phyloP scores from a whole-genome alignment of 2,888 invertebrate genomes.

The Perdita meconis region DNA sequence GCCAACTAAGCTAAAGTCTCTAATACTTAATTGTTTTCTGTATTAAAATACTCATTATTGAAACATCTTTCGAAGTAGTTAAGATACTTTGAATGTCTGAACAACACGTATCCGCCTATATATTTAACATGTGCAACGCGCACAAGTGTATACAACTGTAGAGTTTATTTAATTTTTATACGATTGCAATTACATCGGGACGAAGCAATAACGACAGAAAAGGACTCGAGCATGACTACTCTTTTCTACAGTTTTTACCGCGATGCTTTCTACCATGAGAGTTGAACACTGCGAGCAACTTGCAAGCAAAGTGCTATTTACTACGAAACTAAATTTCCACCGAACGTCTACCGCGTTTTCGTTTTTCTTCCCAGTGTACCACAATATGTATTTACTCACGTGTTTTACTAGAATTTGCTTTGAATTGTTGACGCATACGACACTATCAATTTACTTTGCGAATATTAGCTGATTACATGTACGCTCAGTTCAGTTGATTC shows the following conservation, averaged over 20 bases:
- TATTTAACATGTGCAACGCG: no score
- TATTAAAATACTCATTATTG: no score
- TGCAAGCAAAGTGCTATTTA: constrained; percentile 3
- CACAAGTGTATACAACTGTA: no score
- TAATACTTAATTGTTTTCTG: not conserved
- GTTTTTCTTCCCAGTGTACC: not conserved
- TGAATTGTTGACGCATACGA: not conserved
- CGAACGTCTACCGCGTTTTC: not conserved
- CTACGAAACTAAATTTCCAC: not conserved
- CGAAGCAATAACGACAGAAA: constrained; percentile 31
- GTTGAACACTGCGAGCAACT: constrained; percentile 25
- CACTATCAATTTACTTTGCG: not conserved
- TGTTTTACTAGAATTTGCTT: not conserved
- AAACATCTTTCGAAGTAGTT: no score
- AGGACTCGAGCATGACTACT: constrained; percentile 1
- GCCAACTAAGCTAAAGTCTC: not conserved
- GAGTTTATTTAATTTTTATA: constrained; percentile 34
- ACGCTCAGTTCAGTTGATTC: no score
- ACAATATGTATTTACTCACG: not conserved
- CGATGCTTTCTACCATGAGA: not conserved
- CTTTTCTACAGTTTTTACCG: constrained; percentile 16
- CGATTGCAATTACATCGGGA: constrained; percentile 12
- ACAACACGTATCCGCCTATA: no score
- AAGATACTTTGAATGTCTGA: no score
- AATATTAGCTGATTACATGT: no score